Evolutionary conservation across 2,113 vertebrate species (phyloP), one percentile per base, ranked within the genome.

Genomic region (Octodon degus): DNA sequence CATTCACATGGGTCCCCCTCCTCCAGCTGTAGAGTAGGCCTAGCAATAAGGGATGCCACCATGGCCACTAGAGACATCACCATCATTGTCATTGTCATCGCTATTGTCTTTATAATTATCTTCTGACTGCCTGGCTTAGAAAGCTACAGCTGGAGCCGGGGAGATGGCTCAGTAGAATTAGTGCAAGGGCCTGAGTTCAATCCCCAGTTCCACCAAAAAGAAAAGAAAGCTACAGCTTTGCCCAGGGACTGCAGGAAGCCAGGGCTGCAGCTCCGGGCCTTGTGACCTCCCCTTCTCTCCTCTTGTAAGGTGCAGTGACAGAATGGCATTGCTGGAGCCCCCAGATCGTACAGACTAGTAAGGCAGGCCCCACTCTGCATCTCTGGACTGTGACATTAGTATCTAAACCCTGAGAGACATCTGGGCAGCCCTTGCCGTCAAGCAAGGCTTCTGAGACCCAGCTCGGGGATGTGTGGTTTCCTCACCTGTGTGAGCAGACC

Each of bases 391-490:
- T 34, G 67, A 34, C 30, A 6, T 6, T 16, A 60, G 27, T 72
- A 34, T 62, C 50, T 17, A 2, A 70, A 12, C 63, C 13, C 9
- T 9, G 47, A 22, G n/a, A 27, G 47, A 34, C 30, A 47, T 58
- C 65, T 63, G 8, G 14, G 30, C 30, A 55, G 55, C 37, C 27
- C 47, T 50, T 32, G 2, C 4, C 0, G 4, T 32, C 55, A 4
- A 9, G 8, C 17, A 1, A 53, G 20, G 50, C 0, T 74, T 11
- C 53, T 19, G 12, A 20, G 2, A 62, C 19, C 12, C 20, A 8
- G 13, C 3, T 0, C 13, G 32, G 37, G 43, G n/a, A 53, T 65
- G 40, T 4, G 6, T 7, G 1, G 2, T n/a, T 81, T 72, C 30
- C 40, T 12, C 40, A 24, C 40, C 76, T 12, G 12, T 22, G 1